Conservation (phyloP, 2,113 vertebrate species). For the Columba livia region DNA sequence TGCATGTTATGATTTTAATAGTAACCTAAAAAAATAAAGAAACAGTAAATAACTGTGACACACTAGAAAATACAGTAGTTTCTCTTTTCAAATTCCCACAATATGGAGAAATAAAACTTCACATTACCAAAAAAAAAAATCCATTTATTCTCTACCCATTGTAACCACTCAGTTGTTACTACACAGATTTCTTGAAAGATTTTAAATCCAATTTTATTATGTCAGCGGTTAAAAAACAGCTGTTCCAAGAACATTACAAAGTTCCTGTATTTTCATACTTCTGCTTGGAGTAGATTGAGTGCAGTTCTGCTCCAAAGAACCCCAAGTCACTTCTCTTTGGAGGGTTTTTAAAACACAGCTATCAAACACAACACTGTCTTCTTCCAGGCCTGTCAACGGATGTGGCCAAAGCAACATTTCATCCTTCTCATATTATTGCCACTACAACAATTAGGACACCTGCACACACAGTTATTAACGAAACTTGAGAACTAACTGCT, state of each 20-base stretch:
- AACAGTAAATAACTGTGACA: neutral
- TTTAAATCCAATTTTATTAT: neutral
- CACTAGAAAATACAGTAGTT: neutral
- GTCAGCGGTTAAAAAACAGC: neutral
- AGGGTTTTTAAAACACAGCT: neutral
- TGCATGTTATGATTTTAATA: conserved; percentile 28
- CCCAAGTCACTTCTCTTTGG: neutral
- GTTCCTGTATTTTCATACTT: neutral
- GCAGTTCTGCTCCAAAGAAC: neutral
- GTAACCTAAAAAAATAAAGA: conserved; percentile 53
- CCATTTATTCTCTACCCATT: neutral
- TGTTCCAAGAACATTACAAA: neutral
- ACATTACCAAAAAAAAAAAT: neutral
- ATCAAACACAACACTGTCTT: no score
- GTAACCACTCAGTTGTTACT: neutral
- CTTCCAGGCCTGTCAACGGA: neutral
- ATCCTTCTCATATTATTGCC: neutral
- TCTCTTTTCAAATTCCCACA: neutral
- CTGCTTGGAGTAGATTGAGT: neutral
- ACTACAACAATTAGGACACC: neutral
- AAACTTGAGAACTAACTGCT: neutral
- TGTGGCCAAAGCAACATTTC: neutral
- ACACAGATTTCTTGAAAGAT: neutral
- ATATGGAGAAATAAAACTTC: neutral
- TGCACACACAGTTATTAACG: neutral